Evolutionary conservation across 2,888 invertebrate genomes (phyloP).

Genomic region (Biston stratarius): DNA sequence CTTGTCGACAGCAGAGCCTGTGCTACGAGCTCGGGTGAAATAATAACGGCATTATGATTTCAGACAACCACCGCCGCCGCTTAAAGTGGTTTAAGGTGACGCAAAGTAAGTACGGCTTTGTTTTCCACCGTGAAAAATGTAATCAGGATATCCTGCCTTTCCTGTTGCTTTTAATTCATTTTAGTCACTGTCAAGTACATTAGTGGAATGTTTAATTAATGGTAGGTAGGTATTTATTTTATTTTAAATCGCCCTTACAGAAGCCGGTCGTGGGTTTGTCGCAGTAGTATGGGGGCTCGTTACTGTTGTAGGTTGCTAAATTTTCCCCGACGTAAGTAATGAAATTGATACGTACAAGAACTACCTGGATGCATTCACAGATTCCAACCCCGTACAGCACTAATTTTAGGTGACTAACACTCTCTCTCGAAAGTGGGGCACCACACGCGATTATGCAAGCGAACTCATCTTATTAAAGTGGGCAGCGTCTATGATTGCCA

Average conservation of each 20-base stretch:
- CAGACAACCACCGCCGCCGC: conserved; percentile 75
- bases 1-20: conserved; percentile 80
- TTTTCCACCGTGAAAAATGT: conserved; percentile 64
- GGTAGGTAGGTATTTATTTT: conserved; percentile 10
- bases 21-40: conserved; percentile 74
- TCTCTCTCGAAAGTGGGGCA: too few species aligned
- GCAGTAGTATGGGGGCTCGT: too few species aligned
- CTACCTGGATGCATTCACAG: too few species aligned
- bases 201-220: conserved; percentile 24
- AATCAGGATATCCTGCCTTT: conserved; percentile 62
- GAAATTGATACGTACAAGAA: too few species aligned
- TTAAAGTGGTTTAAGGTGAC: conserved; percentile 78
- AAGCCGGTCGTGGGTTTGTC: too few species aligned
- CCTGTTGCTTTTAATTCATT: conserved; percentile 58
- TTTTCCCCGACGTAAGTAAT: too few species aligned
- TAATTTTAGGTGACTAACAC: too few species aligned
- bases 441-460: too few species aligned
- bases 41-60: conserved; percentile 84
- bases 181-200: conserved; percentile 42
- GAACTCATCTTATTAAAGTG: too few species aligned
- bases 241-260: not conserved
- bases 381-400: too few species aligned
- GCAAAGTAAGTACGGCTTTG: conserved; percentile 67
- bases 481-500: too few species aligned
- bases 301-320: too few species aligned